These are phyloP conservation scores for Spisula solida DNA, from an alignment of 2,888 invertebrate genomes.

Conservation along the genomic window DNA sequence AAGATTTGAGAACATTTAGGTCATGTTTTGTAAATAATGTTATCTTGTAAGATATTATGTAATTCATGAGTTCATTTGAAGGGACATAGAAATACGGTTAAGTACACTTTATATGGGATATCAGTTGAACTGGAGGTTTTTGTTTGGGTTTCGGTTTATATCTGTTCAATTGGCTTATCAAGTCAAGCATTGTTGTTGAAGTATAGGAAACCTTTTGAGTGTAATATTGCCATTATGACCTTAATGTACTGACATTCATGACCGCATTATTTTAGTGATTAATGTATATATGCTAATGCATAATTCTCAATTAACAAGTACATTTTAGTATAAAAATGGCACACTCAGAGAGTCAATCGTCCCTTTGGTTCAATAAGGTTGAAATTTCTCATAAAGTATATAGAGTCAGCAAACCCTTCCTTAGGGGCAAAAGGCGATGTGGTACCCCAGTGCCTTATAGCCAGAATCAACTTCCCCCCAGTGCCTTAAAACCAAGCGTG, in stretches of 20 bases:
- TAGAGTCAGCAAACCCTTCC: too few relatives aligned
- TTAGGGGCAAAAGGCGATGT: too few relatives aligned
- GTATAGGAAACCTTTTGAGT: neutral
- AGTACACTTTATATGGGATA: neutral
- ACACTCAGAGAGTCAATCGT: too few relatives aligned
- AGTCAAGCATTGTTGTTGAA: neutral
- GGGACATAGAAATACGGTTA: neutral
- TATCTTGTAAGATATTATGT: neutral
- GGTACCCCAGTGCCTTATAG: too few relatives aligned
- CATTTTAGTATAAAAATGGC: too few relatives aligned
- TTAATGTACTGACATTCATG: neutral
- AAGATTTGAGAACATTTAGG: neutral
- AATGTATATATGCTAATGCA: too few relatives aligned
- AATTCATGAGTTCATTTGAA: neutral
- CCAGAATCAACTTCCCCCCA: too few relatives aligned
- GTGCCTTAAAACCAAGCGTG: too few relatives aligned
- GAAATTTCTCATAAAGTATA: too few relatives aligned
- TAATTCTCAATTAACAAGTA: too few relatives aligned
- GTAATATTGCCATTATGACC: neutral
- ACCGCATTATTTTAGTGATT: too few relatives aligned
- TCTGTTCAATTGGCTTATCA: neutral
- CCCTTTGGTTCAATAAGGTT: too few relatives aligned
- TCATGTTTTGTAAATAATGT: conserved; percentile 28
- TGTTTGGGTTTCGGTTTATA: neutral
- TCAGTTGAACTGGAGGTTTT: neutral